Conservation (phyloP, 2,888 invertebrate genomes). For the Sesia bembeciformis region DNA sequence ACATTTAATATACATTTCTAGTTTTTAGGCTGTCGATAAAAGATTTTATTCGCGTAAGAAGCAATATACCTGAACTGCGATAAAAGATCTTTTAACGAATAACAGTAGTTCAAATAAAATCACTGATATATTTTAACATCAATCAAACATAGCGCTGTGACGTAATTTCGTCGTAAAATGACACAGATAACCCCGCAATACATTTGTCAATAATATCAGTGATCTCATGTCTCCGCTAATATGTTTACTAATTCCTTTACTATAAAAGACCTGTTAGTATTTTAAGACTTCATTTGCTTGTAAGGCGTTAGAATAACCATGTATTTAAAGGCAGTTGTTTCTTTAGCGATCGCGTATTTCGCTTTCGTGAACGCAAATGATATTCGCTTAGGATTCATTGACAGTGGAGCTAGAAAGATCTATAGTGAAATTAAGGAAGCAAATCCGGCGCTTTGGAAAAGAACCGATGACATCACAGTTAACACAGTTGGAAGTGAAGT, state of each 20-base stretch:
- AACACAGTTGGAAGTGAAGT: conserved; percentile 37
- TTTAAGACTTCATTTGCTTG: not conserved
- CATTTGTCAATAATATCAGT: conserved; percentile 2
- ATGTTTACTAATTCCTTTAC: conserved; percentile 6
- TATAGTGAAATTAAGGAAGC: conserved; percentile 46
- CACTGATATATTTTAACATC: too few species aligned
- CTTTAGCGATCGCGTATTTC: not conserved
- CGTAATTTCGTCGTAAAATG: conserved; percentile 1
- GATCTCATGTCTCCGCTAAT: conserved; percentile 9
- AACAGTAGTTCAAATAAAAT: too few species aligned
- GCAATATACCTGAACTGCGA: too few species aligned
- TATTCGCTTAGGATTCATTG: conserved; percentile 28
- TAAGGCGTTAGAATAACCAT: conserved; percentile 1
- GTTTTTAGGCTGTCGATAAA: too few species aligned
- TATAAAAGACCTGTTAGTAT: conserved; percentile 5
- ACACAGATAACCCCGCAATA: not conserved
- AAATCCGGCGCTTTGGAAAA: conserved; percentile 48
- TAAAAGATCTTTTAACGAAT: too few species aligned
- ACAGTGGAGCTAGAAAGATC: conserved; percentile 30
- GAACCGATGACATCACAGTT: conserved; percentile 42
- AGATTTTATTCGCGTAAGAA: too few species aligned
- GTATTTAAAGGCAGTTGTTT: not conserved
- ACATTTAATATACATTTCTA: too few species aligned
- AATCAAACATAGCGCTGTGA: not conserved
- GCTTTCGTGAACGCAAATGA: conserved; percentile 22